A percentile compares a stretch with the other conserved stretches of the same genome.
Evolutionary conservation across 2,797 vertebrate genomes (phyloP).

Genomic region (Hephaestus fuliginosus): DNA sequence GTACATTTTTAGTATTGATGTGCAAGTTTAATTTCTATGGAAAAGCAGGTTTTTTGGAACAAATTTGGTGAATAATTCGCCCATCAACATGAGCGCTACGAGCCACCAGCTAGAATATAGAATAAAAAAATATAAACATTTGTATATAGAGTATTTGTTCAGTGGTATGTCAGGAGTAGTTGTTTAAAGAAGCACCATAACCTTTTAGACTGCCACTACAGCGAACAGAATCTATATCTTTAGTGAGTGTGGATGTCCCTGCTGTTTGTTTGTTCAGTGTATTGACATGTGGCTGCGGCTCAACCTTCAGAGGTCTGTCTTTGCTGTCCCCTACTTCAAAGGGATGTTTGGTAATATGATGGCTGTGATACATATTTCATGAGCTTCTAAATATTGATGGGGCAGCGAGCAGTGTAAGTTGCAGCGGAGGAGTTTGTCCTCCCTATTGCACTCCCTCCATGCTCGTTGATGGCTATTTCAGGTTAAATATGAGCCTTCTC

Average conservation of each 20-base stretch:
- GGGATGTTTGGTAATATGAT: constrained; percentile 62
- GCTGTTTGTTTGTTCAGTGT: constrained; percentile 53
- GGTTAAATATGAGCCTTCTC: constrained; percentile 54
- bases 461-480: constrained; percentile 68
- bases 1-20: neutral
- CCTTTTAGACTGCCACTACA: constrained; percentile 19
- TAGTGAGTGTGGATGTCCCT: constrained; percentile 4
- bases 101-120: neutral
- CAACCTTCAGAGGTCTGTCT: constrained; percentile 38
- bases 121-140: neutral
- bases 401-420: constrained; percentile 48
- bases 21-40: constrained; percentile 1
- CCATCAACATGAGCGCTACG: neutral
- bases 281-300: constrained; percentile 40
- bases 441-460: constrained; percentile 27
- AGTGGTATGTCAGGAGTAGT: neutral
- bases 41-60: neutral
- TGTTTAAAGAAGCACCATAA: neutral
- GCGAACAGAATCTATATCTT: constrained; percentile 28
- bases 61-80: constrained; percentile 23
- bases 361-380: constrained; percentile 75
- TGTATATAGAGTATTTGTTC: neutral
- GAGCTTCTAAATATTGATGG: constrained; percentile 75
- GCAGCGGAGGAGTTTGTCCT: constrained; percentile 32
- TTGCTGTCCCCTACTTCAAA: constrained; percentile 56